A percentile compares a stretch with the other conserved stretches of the same genome.
phyloP scores from a whole-genome alignment of 2,888 invertebrate species.

The Tolmerus cingulatus region DNA sequence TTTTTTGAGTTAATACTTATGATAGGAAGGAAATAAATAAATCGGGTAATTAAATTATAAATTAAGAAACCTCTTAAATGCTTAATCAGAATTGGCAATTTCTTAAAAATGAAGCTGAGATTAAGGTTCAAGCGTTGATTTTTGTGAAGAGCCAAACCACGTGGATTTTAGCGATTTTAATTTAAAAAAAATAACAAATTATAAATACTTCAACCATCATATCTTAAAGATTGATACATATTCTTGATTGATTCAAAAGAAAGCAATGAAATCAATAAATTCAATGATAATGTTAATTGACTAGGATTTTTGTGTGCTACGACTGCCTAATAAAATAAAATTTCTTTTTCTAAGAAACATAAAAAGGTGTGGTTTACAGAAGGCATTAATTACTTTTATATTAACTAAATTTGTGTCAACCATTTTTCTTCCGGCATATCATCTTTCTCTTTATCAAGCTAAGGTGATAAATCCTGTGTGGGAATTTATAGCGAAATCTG shows the following conservation, averaged over 20 bases:
- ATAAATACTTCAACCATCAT: too few relatives aligned
- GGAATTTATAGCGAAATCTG: neutral
- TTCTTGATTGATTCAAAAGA: too few relatives aligned
- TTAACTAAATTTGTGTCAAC: neutral
- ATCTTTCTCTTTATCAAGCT: neutral
- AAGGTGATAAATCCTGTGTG: neutral
- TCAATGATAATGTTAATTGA: too few relatives aligned
- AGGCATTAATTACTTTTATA: neutral
- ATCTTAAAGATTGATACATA: too few relatives aligned
- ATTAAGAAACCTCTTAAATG: neutral
- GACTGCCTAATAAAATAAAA: neutral
- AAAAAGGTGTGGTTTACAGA: neutral
- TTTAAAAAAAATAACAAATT: too few relatives aligned
- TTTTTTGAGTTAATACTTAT: neutral
- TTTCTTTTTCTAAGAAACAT: neutral
- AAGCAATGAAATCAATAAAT: too few relatives aligned
- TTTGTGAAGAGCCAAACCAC: neutral
- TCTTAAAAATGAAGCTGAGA: neutral
- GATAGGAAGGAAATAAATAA: neutral
- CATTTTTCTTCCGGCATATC: neutral
- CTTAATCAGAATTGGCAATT: neutral
- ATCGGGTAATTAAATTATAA: neutral
- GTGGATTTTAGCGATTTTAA: too few relatives aligned
- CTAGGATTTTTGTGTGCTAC: too few relatives aligned
- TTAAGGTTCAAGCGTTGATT: neutral